Base-by-base conservation (phyloP, 23 tunicate species). In the Aplidium turbinatum region DNA sequence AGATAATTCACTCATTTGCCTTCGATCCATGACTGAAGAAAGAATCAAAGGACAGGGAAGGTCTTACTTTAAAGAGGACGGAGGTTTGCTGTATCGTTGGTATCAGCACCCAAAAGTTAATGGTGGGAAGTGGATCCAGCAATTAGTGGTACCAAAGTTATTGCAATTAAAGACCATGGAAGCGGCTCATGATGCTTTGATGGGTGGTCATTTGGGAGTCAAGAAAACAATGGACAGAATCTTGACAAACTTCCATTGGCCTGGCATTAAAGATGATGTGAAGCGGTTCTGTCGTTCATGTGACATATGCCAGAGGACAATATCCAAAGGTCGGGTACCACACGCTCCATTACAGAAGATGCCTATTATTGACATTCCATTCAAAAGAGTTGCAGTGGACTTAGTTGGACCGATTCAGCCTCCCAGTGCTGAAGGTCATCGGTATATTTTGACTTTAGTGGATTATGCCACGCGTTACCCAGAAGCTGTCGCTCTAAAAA, bases 181-280 rank as follows among this genome's bases (percentile, higher is more conserved):
- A 18, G 55, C 54, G 11, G 84, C 84, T 21, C 76, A 68, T 68
- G 76, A 79, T 13, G 35, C 67, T 20, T 23, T 55, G 22, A 26
- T 79, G 58, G 61, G 73, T 0, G 82, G 82, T 42, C 82, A 77
- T 30, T 9, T 77, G 60, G 82, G 82, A 0, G 47, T 77, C 3
- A 63, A 68, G 38, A 79, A 79, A 38, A 79, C 84, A 22, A 2
- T 7, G 3, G 76, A 79, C 54, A 45, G 39, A 22, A 38, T 79
- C n/a, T 23, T 16, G 38, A 23, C 55, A 5, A 79, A 54, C 39
- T 79, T 79, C 25, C 52, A 48, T 16, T 67, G 76, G 67, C 75
- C 52, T 28, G 54, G 76, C 1, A 52, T 79, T 18, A 36, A 55
- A 0, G 55, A 68, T 1, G 76, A 67, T 30, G 56, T 50, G 1